Base-by-base conservation (phyloP, 2,888 invertebrate genomes). In the Fragum fragum region DNA sequence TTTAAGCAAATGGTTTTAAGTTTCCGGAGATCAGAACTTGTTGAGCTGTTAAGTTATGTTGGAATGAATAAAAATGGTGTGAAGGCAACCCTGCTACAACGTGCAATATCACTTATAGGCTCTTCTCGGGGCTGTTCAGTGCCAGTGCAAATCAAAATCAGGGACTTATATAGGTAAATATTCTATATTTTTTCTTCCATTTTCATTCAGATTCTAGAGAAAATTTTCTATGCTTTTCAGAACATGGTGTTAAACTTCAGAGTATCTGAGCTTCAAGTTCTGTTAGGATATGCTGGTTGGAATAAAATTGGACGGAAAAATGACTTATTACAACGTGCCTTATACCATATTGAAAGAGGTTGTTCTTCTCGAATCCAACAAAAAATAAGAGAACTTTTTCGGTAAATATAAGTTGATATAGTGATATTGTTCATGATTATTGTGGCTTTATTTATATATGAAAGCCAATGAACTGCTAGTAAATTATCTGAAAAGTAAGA, bases 21-120 rank as follows among this genome's bases (percentile, higher is more conserved):
- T 93, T 97, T 97, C 95, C 96, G 97, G 92, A 97, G 97, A 91
- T 96, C 97, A 94, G 97, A 97, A 95, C 96, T 98, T 93, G 97
- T 97, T 95, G 96, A 96, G 95, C 95, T 97, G 93, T 95, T 97
- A 93, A 97, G 97, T 91, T 97, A 96, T 95, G 96, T 97, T 90
- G 97, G 97, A 89, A 96, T 96, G 94, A 97, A 97, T 92, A 97
- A 97, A 94, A 96, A 96, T 90, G 97, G 97, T 85, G 95, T 97
- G 92, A 97, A 97, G 95, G 96, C 96, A 91, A 97, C 97, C 94
- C 95, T 97, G 77, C 97, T 97, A 94, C 95, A 96, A 82, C 95
- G 97, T 91, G 97, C 97, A 80, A 93, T 97, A 88, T 96, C 96
- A 91, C 95, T 97, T 87, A 95, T 97, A 79, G 81, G 83, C 61